Evolutionary conservation across 2,888 invertebrate genomes (phyloP).

Genomic region (Pecten maximus): DNA sequence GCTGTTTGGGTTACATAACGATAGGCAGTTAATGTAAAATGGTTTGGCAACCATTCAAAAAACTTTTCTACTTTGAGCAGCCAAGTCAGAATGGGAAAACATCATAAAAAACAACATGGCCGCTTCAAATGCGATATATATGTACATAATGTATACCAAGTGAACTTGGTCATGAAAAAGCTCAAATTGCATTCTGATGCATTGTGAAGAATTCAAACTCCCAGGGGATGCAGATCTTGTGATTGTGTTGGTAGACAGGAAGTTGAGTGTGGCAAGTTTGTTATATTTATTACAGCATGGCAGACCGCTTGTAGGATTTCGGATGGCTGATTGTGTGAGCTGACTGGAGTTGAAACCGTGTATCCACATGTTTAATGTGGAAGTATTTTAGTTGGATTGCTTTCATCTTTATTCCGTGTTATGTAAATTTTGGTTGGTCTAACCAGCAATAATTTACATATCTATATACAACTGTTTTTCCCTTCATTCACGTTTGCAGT

Average conservation of each 20-base stretch:
- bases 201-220: not conserved
- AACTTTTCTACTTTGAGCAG: not conserved
- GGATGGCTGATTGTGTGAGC: not conserved
- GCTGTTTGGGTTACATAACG: slow-evolving; percentile 14
- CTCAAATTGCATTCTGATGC: not conserved
- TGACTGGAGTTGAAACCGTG: not conserved
- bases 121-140: slow-evolving; percentile 4
- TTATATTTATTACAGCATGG: not conserved
- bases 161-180: slow-evolving; percentile 10
- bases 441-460: too few species aligned
- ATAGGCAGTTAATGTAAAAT: slow-evolving; percentile 26
- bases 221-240: slow-evolving; percentile 15
- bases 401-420: not conserved
- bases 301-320: not conserved
- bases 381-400: not conserved
- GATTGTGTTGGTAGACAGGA: not conserved
- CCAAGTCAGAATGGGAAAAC: slow-evolving; percentile 16
- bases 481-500: too few species aligned
- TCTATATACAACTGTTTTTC: too few species aligned
- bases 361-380: not conserved
- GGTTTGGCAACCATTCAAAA: slow-evolving; percentile 6
- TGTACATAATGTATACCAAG: slow-evolving; percentile 17
- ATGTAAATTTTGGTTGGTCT: not conserved
- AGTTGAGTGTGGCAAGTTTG: slow-evolving; percentile 21
- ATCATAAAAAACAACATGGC: not conserved